Evolutionary conservation across 2,797 vertebrate genomes (phyloP).

Genomic region (Acestrorhynchus altus): DNA sequence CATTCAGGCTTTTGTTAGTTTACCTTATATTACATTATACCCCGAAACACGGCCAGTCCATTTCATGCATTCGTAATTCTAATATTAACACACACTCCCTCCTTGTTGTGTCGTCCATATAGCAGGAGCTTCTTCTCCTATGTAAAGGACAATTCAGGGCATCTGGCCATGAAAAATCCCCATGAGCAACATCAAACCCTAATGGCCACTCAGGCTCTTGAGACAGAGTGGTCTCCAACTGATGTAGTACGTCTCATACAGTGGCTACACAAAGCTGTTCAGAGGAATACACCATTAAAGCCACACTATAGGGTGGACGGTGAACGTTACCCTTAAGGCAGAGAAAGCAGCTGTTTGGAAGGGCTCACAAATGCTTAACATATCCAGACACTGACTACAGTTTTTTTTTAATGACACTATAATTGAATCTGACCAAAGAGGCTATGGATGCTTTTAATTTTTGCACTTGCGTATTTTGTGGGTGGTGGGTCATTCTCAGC

Average conservation of each 20-base stretch:
- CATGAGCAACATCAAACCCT: conserved; percentile 8
- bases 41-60: background rate
- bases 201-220: conserved; percentile 16
- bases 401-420: conserved; percentile 28
- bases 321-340: background rate
- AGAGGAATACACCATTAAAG: conserved; percentile 1
- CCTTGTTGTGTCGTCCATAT: background rate
- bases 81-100: background rate
- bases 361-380: conserved; percentile 14
- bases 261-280: background rate
- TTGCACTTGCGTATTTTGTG: too few relatives aligned
- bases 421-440: conserved; percentile 34
- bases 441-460: conserved; percentile 9
- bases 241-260: background rate
- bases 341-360: background rate
- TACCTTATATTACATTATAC: background rate
- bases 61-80: background rate
- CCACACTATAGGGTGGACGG: background rate
- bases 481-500: too few relatives aligned
- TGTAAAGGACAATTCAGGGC: conserved; percentile 1
- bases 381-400: conserved; percentile 28
- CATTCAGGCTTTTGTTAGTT: background rate
- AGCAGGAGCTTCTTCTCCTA: background rate
- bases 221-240: conserved; percentile 10
- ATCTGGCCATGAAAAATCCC: conserved; percentile 6